Evolutionary conservation across 2,797 vertebrate species (phyloP).

Genomic region (Thunnus albacares): DNA sequence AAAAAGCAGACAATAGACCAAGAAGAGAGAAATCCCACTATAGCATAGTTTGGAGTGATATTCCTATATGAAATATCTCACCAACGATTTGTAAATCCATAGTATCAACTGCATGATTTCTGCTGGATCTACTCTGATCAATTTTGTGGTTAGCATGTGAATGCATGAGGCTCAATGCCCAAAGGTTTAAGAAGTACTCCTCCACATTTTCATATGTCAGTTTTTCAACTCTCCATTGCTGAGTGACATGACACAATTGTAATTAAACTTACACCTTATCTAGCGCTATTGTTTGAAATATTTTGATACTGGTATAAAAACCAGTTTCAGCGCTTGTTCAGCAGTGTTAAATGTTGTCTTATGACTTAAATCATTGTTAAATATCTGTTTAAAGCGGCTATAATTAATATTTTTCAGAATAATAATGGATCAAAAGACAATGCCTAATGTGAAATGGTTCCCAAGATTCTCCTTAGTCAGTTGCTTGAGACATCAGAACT

Average conservation of each 20-base stretch:
- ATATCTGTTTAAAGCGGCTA: background rate
- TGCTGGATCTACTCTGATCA: background rate
- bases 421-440: background rate
- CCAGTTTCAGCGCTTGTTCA: background rate
- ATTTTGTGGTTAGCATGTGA: constrained; percentile 4
- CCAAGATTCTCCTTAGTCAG: too few species aligned
- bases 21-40: constrained; percentile 40
- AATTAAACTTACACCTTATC: background rate
- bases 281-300: background rate
- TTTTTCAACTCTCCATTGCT: background rate
- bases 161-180: background rate
- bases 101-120: background rate
- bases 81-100: constrained; percentile 31
- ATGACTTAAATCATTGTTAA: background rate
- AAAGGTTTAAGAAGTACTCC: background rate
- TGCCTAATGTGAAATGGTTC: too few species aligned
- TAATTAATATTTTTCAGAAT: background rate
- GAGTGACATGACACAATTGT: background rate
- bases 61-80: constrained; percentile 24
- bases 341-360: background rate
- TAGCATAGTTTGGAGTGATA: constrained; percentile 26
- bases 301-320: background rate
- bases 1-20: constrained; percentile 54
- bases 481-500: too few species aligned
- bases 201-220: background rate